Conservation (phyloP, 2,888 invertebrate species). For the Microctonus hyperodae region DNA sequence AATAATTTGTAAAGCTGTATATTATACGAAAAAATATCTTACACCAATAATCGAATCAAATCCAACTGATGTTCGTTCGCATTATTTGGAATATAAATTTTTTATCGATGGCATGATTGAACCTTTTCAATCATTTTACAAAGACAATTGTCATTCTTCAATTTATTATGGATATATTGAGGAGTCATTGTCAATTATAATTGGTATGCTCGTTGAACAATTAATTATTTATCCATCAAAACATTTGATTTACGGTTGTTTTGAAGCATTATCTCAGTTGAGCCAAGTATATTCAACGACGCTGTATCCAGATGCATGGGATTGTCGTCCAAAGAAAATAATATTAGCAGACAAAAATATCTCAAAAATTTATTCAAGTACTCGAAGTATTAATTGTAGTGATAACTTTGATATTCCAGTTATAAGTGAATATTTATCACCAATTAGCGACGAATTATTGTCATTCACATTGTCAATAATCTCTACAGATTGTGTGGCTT, state of each 20-base stretch:
- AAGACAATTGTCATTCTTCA: slow-evolving; percentile 33
- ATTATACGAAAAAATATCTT: slow-evolving; percentile 59
- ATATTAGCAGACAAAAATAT: slow-evolving; percentile 44
- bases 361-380: slow-evolving; percentile 39
- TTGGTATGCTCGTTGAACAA: slow-evolving; percentile 65
- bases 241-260: slow-evolving; percentile 72
- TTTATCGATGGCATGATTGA: slow-evolving; percentile 66
- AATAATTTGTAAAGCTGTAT: slow-evolving; percentile 65
- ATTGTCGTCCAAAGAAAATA: slow-evolving; percentile 60
- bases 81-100: slow-evolving; percentile 49
- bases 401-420: slow-evolving; percentile 30
- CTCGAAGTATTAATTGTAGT: slow-evolving; percentile 34
- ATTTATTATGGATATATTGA: slow-evolving; percentile 58
- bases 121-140: slow-evolving; percentile 62
- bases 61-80: slow-evolving; percentile 34
- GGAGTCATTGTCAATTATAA: slow-evolving; percentile 67
- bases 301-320: slow-evolving; percentile 73
- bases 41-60: slow-evolving; percentile 42
- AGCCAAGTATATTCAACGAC: slow-evolving; percentile 74
- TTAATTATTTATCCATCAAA: slow-evolving; percentile 73
- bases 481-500: slow-evolving; percentile 64
- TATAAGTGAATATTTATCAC: slow-evolving; percentile 35
- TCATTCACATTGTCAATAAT: slow-evolving; percentile 61
- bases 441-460: slow-evolving; percentile 54
- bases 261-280: slow-evolving; percentile 73